A percentile compares a stretch with the other conserved stretches of the same genome.
Conservation (phyloP, 2,888 invertebrate genomes). For the Empis livida region DNA sequence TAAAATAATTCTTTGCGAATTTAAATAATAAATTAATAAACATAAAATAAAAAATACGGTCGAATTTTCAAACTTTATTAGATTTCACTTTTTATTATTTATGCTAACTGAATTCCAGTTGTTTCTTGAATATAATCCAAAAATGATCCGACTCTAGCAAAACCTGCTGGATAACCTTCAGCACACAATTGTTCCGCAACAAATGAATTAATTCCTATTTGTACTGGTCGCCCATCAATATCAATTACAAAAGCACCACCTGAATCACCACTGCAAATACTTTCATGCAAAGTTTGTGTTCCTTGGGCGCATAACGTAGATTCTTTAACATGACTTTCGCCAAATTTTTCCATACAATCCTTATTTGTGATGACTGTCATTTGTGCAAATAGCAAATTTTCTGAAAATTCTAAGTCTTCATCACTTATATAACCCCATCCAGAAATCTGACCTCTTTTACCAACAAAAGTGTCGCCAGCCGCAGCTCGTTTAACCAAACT, state of each 20-base stretch:
- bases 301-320: slow-evolving; percentile 26
- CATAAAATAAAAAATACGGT: too few relatives aligned
- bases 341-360: slow-evolving; percentile 19
- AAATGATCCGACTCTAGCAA: slow-evolving; percentile 25
- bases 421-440: slow-evolving; percentile 28
- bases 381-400: slow-evolving; percentile 20
- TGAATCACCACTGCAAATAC: slow-evolving; percentile 31
- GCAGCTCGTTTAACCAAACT: slow-evolving; percentile 14
- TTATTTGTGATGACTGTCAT: slow-evolving; percentile 24
- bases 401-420: slow-evolving; percentile 24
- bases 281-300: slow-evolving; percentile 20
- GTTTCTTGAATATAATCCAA: slow-evolving; percentile 19
- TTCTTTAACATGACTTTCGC: slow-evolving; percentile 15
- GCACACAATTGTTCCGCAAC: slow-evolving; percentile 27
- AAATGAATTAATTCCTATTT: slow-evolving; percentile 33
- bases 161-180: slow-evolving; percentile 25
- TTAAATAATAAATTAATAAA: too few relatives aligned
- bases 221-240: slow-evolving; percentile 16
- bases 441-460: slow-evolving; percentile 19
- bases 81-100: not conserved
- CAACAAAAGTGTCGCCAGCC: slow-evolving; percentile 18
- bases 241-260: slow-evolving; percentile 26
- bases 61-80: too few relatives aligned
- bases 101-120: slow-evolving; percentile 26
- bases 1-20: too few relatives aligned